phyloP scores from a whole-genome alignment of 1,140 invertebrate genomes.

The Ips nitidus region DNA sequence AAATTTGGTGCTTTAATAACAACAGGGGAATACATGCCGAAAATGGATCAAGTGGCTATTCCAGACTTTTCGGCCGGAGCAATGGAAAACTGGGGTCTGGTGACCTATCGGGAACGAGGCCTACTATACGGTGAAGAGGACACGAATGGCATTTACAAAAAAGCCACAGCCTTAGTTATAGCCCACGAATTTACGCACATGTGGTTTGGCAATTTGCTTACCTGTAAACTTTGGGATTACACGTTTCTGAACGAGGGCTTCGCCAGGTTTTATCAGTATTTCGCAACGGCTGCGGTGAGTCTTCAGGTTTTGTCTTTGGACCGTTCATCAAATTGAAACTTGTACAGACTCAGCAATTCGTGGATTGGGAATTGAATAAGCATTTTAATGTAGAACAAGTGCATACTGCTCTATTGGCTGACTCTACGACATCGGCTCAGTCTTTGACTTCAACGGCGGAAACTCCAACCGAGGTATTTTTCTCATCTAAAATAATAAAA shows the following conservation, averaged over 20 bases:
- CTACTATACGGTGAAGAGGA: conserved; percentile 70
- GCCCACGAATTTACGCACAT: conserved; percentile 91
- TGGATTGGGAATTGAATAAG: conserved; percentile 41
- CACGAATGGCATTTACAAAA: conserved; percentile 73
- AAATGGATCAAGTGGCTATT: conserved; percentile 64
- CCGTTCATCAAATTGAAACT: background rate
- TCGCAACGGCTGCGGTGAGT: conserved; percentile 23
- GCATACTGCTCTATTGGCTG: conserved; percentile 46
- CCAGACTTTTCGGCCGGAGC: conserved; percentile 94
- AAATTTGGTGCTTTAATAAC: background rate
- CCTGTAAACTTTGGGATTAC: conserved; percentile 91
- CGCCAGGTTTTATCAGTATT: conserved; percentile 54
- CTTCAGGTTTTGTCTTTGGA: background rate
- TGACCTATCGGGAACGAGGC: conserved; percentile 80
- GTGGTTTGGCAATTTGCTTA: conserved; percentile 90
- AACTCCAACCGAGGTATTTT: conserved; percentile 30
- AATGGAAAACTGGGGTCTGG: conserved; percentile 93
- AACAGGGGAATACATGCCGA: conserved; percentile 15
- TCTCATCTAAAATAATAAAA: no score
- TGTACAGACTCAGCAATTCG: conserved; percentile 23
- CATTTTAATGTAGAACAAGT: conserved; percentile 56
- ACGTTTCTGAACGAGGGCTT: conserved; percentile 93
- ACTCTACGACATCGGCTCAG: conserved; percentile 39
- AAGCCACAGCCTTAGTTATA: conserved; percentile 77
- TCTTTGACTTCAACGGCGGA: conserved; percentile 48